Percentiles rank a stretch among this genome's conserved stretches.
These are phyloP conservation scores for Scarus forsteni DNA, from an alignment of 2,797 vertebrate species.

Conservation along the genomic window DNA sequence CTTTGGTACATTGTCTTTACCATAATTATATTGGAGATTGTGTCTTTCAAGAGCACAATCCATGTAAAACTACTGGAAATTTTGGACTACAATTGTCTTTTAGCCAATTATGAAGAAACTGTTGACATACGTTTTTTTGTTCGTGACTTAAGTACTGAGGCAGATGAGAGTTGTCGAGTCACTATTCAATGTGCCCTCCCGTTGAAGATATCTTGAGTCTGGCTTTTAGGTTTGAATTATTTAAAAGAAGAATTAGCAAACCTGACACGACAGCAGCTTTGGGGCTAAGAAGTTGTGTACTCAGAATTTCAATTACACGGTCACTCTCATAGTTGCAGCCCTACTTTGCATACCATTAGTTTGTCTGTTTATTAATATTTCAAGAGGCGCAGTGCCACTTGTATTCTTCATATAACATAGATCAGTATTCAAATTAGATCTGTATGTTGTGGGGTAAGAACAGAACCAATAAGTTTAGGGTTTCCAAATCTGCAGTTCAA, in stretches of 20 bases:
- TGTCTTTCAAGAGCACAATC: too few relatives aligned
- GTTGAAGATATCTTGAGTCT: constrained; percentile 2
- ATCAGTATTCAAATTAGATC: constrained; percentile 28
- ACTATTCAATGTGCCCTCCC: not conserved
- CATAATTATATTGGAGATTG: too few relatives aligned
- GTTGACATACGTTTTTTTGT: too few relatives aligned
- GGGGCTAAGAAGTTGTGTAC: constrained; percentile 1
- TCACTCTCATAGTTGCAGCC: constrained; percentile 17
- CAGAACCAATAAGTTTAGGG: not conserved
- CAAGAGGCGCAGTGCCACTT: not conserved
- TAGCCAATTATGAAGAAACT: too few relatives aligned
- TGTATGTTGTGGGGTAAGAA: not conserved
- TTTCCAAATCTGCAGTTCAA: not conserved
- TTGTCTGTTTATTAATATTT: constrained; percentile 7
- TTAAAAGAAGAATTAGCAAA: constrained; percentile 28
- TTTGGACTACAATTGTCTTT: too few relatives aligned
- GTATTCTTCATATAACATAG: constrained; percentile 16
- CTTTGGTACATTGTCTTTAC: too few relatives aligned
- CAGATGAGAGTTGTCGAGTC: not conserved
- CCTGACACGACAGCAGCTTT: constrained; percentile 15
- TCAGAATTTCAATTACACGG: constrained; percentile 36
- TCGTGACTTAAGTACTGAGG: not conserved
- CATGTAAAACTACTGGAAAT: too few relatives aligned
- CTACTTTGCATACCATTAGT: not conserved
- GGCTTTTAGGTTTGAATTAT: constrained; percentile 1